phyloP scores from a whole-genome alignment of 2,113 vertebrate genomes.

The Acanthochromis polyacanthus region DNA sequence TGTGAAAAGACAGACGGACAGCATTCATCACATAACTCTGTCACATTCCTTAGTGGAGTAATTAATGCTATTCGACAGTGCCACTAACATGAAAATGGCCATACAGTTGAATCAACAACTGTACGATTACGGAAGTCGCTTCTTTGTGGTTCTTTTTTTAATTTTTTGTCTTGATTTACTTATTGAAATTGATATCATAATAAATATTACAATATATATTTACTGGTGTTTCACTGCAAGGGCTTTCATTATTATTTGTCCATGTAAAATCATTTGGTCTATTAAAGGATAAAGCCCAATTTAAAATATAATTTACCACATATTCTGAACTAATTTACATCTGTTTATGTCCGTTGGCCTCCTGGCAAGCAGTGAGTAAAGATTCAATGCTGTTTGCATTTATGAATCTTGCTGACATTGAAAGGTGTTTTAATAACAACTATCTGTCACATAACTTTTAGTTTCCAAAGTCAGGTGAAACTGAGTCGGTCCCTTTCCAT shows the following conservation, averaged over 20 bases:
- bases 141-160: neutral
- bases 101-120: neutral
- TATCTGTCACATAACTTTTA: conserved; percentile 37
- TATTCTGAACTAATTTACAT: neutral
- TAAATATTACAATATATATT: neutral
- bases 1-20: too few relatives aligned
- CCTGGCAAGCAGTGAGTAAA: neutral
- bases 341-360: neutral
- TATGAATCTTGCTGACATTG: conserved; percentile 3
- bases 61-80: neutral
- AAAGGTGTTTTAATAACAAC: conserved; percentile 7
- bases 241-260: neutral
- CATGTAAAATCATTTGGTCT: neutral
- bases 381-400: neutral
- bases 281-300: neutral
- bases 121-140: too few relatives aligned
- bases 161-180: conserved; percentile 8
- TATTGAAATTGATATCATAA: neutral
- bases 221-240: neutral
- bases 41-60: too few relatives aligned
- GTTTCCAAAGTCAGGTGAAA: conserved; percentile 64
- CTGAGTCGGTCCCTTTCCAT: conserved; percentile 27
- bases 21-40: too few relatives aligned
- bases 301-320: neutral
- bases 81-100: neutral